phyloP scores from a whole-genome alignment of 2,113 vertebrate species.

The Pollimyrus isidori region DNA sequence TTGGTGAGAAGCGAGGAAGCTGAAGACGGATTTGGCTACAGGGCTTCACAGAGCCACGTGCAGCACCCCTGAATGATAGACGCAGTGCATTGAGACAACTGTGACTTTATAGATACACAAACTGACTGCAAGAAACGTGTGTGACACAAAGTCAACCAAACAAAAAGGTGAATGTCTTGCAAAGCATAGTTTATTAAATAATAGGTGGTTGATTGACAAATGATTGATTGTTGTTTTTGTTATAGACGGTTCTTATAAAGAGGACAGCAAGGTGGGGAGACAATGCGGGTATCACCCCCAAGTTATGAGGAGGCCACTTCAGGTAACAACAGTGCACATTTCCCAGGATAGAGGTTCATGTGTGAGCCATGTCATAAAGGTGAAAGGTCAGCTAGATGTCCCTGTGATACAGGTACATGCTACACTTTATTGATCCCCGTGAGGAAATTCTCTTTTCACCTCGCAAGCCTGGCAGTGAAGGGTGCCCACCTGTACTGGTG shows the following conservation, averaged over 20 bases:
- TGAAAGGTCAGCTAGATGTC: neutral
- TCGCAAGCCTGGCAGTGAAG: too few species aligned
- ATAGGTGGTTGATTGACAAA: neutral
- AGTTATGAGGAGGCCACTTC: conserved; percentile 80
- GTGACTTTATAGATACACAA: neutral
- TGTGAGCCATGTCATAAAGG: neutral
- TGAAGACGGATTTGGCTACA: neutral
- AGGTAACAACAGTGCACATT: conserved; percentile 44
- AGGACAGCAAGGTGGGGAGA: conserved; percentile 57
- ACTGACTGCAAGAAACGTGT: neutral
- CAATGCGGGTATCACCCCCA: conserved; percentile 53
- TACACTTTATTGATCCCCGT: too few species aligned
- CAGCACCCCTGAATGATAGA: neutral
- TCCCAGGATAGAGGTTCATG: neutral
- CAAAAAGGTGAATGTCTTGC: neutral
- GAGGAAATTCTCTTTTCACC: too few species aligned
- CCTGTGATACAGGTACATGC: too few species aligned
- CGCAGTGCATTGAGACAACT: neutral
- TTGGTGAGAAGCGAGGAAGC: neutral
- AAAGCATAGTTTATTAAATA: neutral
- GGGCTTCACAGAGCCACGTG: neutral
- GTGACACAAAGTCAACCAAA: neutral
- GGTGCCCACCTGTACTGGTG: too few species aligned
- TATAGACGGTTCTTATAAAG: conserved; percentile 64
- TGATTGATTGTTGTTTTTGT: conserved; percentile 22